Evolutionary conservation across 2,888 invertebrate species (phyloP), one percentile per base, ranked within the genome.

Genomic region (Nysson spinosus): DNA sequence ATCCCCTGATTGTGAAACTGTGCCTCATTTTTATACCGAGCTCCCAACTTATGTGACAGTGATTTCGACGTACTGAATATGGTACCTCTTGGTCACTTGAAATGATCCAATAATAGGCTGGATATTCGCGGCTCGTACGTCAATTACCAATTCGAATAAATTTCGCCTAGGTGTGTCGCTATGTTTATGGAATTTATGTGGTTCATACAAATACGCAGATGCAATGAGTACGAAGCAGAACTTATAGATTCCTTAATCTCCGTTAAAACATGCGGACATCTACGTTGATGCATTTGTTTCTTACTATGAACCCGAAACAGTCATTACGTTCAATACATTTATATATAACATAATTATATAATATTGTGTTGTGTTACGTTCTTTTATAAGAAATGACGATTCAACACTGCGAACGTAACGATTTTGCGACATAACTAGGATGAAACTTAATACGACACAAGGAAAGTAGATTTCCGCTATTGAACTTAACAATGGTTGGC

Each of bases 21-120:
- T 85, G 85, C 85, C 85, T 85, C 85, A 83, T 82, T 83, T 83
- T 84, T 83, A 83, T 83, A 83, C 81, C 82, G 79, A 83, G 78
- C 78, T 83, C 83, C 79, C 75, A 81, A 78, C 75, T 77, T 78
- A 78, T 72, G 73, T 77, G 69, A 78, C 67, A 75, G 75, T 72
- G 77, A 75, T 75, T 76, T 47, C 56, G 74, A 70, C 52, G 73
- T 72, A 55, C 70, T 61, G 24, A n/a, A n/a, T 65, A 42, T 51
- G 57, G 66, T 72, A 72, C 63, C 34, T 69, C 70, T 61, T 56
- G 39, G 69, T 75, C 73, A 78, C 70, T 78, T 67, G 75, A 69
- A 75, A 78, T 58, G 67, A 76, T 73, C 69, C 70, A 70, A 76
- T 69, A 68, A 70, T 77, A 71, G 69, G 67, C 69, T 72, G 74